A percentile compares a stretch with the other conserved stretches of the same genome.
Evolutionary conservation across 2,888 invertebrate genomes (phyloP).

Genomic region (Tipula lateralis): DNA sequence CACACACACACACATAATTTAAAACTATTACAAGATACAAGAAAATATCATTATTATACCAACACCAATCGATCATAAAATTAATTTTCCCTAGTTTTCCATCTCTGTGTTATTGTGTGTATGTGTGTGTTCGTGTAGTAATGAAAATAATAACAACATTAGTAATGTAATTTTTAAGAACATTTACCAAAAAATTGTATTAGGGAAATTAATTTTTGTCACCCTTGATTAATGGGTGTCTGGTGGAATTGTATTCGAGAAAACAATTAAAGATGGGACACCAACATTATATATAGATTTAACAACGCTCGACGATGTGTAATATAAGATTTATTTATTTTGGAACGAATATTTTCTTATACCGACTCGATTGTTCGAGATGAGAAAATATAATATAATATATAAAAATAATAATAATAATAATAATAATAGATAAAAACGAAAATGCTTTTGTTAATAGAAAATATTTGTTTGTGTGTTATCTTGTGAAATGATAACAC

Average conservation of each 20-base stretch:
- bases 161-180: not conserved
- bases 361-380: not conserved
- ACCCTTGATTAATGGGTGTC: slow-evolving; percentile 27
- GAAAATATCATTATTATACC: not conserved
- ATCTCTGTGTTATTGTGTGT: no score
- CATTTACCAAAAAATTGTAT: not conserved
- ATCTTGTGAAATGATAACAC: not conserved
- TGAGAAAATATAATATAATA: not conserved
- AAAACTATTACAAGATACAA: not conserved
- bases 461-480: not conserved
- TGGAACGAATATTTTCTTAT: not conserved
- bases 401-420: not conserved
- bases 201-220: slow-evolving; percentile 29
- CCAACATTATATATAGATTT: not conserved
- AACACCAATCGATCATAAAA: not conserved
- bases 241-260: not conserved
- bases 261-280: slow-evolving; percentile 26
- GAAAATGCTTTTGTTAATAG: not conserved
- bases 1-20: not conserved
- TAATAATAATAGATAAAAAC: not conserved
- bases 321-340: not conserved
- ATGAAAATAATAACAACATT: not conserved
- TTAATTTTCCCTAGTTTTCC: not conserved
- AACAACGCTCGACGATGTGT: not conserved
- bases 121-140: not conserved